A percentile compares a stretch with the other conserved stretches of the same genome.
Conservation (phyloP, 1,140 invertebrate genomes). For the Drosophila pectinifera region DNA sequence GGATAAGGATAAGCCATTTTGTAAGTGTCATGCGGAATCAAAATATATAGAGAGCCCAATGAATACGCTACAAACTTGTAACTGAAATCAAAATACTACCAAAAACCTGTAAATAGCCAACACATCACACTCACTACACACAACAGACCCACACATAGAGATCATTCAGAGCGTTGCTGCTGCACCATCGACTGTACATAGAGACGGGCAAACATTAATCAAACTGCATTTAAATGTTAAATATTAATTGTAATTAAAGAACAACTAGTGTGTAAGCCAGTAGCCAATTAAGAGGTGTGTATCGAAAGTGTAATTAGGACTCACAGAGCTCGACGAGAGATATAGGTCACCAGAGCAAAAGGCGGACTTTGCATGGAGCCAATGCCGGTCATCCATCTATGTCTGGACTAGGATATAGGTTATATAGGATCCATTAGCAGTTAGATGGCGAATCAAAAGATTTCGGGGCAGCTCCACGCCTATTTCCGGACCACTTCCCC, state of each 20-base stretch:
- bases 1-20: slow-evolving; percentile 43
- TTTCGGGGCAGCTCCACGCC: neutral
- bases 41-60: slow-evolving; percentile 37
- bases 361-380: neutral
- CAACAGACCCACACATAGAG: neutral
- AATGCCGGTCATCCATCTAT: slow-evolving; percentile 24
- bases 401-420: slow-evolving; percentile 31
- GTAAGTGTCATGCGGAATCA: slow-evolving; percentile 43
- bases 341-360: slow-evolving; percentile 36
- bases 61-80: slow-evolving; percentile 65
- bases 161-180: slow-evolving; percentile 39
- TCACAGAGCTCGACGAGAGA: slow-evolving; percentile 46
- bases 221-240: slow-evolving; percentile 80
- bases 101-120: slow-evolving; percentile 56
- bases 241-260: slow-evolving; percentile 70
- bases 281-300: slow-evolving; percentile 56
- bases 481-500: slow-evolving; percentile 17
- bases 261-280: slow-evolving; percentile 48
- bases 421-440: slow-evolving; percentile 28
- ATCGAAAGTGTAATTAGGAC: slow-evolving; percentile 66
- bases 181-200: slow-evolving; percentile 73
- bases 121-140: slow-evolving; percentile 15
- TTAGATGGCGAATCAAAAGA: slow-evolving; percentile 27
- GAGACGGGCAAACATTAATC: slow-evolving; percentile 74
- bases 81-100: slow-evolving; percentile 70